Percentiles rank a stretch among this genome's conserved stretches.
phyloP scores from a whole-genome alignment of 2,113 vertebrate genomes.

The Corydoras sp. region DNA sequence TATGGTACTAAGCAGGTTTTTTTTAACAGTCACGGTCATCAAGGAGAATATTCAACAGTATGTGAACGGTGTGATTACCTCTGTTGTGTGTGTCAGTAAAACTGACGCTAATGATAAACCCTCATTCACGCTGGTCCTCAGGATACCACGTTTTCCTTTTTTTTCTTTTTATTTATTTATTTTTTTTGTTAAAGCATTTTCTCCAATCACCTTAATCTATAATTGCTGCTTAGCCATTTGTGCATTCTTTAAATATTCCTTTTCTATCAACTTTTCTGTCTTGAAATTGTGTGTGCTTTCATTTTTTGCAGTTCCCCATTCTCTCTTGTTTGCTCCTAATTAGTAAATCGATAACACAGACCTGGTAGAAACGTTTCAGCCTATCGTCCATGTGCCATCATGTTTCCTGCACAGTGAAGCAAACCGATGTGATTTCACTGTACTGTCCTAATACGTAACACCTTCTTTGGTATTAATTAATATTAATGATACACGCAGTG shows the following conservation, averaged over 20 bases:
- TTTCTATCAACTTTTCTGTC: slow-evolving; percentile 18
- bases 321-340: too few relatives aligned
- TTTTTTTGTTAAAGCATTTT: slow-evolving; percentile 13
- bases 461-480: too few relatives aligned
- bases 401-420: too few relatives aligned
- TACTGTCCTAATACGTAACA: too few relatives aligned
- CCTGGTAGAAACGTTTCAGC: too few relatives aligned
- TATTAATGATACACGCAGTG: too few relatives aligned
- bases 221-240: slow-evolving; percentile 33
- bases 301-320: not conserved
- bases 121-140: slow-evolving; percentile 47
- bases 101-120: slow-evolving; percentile 36
- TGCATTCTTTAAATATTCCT: slow-evolving; percentile 15
- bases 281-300: slow-evolving; percentile 5
- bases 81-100: slow-evolving; percentile 41
- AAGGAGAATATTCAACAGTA: slow-evolving; percentile 19
- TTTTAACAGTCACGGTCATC: slow-evolving; percentile 48
- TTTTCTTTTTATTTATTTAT: slow-evolving; percentile 35
- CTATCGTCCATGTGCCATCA: too few relatives aligned
- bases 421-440: too few relatives aligned
- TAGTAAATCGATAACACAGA: too few relatives aligned
- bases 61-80: slow-evolving; percentile 53
- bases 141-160: slow-evolving; percentile 44
- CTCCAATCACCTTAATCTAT: slow-evolving; percentile 31
- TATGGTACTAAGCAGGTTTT: not conserved